These are phyloP conservation scores for Arion vulgaris DNA, from an alignment of 1,140 invertebrate species.

Conservation along the genomic window DNA sequence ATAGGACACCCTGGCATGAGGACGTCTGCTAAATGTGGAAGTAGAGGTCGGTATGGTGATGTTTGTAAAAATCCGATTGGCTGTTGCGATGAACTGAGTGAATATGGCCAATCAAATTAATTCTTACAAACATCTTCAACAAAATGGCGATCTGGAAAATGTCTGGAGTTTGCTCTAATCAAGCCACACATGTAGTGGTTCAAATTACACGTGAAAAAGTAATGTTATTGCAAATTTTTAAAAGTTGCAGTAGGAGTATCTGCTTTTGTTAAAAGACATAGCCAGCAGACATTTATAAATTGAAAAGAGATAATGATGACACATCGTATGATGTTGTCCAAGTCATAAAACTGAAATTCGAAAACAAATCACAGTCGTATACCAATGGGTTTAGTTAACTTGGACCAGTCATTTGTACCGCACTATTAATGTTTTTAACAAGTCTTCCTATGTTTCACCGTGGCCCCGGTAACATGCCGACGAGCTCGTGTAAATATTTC, in stretches of 20 bases:
- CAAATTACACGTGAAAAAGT: background rate
- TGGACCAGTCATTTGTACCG: too few relatives aligned
- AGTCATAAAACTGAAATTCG: too few relatives aligned
- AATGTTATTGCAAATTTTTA: background rate
- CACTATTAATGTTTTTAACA: too few relatives aligned
- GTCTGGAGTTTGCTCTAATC: background rate
- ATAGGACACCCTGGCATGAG: background rate
- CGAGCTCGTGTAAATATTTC: too few relatives aligned
- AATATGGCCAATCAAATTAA: slow-evolving; percentile 47
- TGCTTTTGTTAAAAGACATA: too few relatives aligned
- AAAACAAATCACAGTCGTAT: too few relatives aligned
- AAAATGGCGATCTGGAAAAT: slow-evolving; percentile 27
- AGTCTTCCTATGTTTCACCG: too few relatives aligned
- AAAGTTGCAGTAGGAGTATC: background rate
- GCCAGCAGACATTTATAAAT: too few relatives aligned
- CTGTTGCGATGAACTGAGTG: slow-evolving; percentile 54
- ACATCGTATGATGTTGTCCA: too few relatives aligned
- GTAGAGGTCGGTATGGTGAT: background rate
- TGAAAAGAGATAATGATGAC: too few relatives aligned
- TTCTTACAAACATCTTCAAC: slow-evolving; percentile 12
- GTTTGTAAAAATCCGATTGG: slow-evolving; percentile 48
- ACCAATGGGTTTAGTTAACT: too few relatives aligned
- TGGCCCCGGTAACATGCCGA: too few relatives aligned
- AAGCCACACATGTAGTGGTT: background rate
- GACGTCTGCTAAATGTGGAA: slow-evolving; percentile 11